A percentile compares a stretch with the other conserved stretches of the same genome.
These are phyloP conservation scores for Dorcus parallelipipedus DNA, from an alignment of 2,888 invertebrate species.

Conservation along the genomic window DNA sequence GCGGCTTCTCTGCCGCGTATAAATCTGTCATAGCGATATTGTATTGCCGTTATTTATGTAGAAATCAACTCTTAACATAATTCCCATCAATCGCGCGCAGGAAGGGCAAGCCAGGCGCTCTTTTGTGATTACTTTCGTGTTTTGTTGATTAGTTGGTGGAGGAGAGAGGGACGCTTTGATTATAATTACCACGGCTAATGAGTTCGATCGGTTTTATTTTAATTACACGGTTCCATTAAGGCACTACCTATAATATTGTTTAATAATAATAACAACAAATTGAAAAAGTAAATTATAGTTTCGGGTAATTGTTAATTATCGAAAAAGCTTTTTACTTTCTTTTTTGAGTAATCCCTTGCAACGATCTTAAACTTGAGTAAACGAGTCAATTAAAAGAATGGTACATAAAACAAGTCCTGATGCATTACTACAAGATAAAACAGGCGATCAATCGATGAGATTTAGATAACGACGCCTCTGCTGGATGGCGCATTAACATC, in stretches of 20 bases:
- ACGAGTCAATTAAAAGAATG: constrained; percentile 17
- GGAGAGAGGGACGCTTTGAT: too few species aligned
- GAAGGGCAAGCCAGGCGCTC: constrained; percentile 7
- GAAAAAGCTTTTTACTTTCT: too few species aligned
- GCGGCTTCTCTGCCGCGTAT: constrained; percentile 46
- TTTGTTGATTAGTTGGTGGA: constrained; percentile 19
- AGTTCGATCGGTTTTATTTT: too few species aligned
- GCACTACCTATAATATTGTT: too few species aligned
- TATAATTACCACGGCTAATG: too few species aligned
- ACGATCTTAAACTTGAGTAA: neutral
- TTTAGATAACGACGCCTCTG: constrained; percentile 29
- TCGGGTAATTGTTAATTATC: too few species aligned
- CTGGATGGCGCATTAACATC: constrained; percentile 29
- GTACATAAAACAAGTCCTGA: constrained; percentile 15
- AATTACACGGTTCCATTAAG: too few species aligned
- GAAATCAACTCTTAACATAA: constrained; percentile 49
- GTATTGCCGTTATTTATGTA: constrained; percentile 51
- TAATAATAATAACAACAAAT: too few species aligned
- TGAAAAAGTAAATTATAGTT: too few species aligned
- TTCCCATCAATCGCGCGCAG: constrained; percentile 45
- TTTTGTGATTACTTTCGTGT: constrained; percentile 25
- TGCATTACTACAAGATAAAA: constrained; percentile 18
- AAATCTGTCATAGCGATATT: constrained; percentile 50
- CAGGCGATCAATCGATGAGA: constrained; percentile 20
- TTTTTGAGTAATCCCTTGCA: too few species aligned